Evolutionary conservation across 2,797 vertebrate genomes (phyloP).

Genomic region (Xyrichtys novacula): DNA sequence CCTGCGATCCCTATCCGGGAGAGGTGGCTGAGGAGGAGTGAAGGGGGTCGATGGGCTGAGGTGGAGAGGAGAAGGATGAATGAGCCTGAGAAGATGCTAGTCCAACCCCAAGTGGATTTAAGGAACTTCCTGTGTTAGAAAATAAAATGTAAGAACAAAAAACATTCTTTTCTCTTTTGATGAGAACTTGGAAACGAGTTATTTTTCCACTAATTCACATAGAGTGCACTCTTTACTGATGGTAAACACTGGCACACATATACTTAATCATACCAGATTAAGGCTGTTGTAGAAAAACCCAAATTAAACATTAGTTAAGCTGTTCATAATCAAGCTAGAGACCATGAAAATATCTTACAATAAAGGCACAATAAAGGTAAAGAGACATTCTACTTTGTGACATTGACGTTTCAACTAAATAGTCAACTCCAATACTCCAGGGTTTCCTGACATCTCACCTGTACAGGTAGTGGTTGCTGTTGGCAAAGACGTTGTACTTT

Average conservation of each 20-base stretch:
- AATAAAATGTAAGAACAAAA: neutral
- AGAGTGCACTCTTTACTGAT: too few species aligned
- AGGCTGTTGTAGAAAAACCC: too few species aligned
- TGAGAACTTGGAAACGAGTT: too few species aligned
- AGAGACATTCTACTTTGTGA: too few species aligned
- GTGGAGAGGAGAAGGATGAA: slow-evolving; percentile 86
- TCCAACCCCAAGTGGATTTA: slow-evolving; percentile 89
- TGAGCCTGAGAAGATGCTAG: slow-evolving; percentile 85
- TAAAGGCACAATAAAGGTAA: too few species aligned
- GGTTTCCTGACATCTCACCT: slow-evolving; percentile 80
- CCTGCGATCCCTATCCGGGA: slow-evolving; percentile 81
- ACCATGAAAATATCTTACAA: too few species aligned
- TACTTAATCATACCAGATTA: too few species aligned
- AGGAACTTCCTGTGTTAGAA: slow-evolving; percentile 80
- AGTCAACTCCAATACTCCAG: neutral
- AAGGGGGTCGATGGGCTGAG: slow-evolving; percentile 75
- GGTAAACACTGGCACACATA: too few species aligned
- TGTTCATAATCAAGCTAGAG: too few species aligned
- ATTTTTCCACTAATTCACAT: too few species aligned
- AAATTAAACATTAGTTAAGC: too few species aligned
- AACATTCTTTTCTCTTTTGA: too few species aligned
- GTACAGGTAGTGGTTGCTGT: slow-evolving; percentile 89
- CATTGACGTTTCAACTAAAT: neutral
- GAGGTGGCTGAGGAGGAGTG: slow-evolving; percentile 84
- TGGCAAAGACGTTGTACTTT: slow-evolving; percentile 88